Evolutionary conservation across 1,140 invertebrate genomes (phyloP).

Genomic region (Agrilus planipennis): DNA sequence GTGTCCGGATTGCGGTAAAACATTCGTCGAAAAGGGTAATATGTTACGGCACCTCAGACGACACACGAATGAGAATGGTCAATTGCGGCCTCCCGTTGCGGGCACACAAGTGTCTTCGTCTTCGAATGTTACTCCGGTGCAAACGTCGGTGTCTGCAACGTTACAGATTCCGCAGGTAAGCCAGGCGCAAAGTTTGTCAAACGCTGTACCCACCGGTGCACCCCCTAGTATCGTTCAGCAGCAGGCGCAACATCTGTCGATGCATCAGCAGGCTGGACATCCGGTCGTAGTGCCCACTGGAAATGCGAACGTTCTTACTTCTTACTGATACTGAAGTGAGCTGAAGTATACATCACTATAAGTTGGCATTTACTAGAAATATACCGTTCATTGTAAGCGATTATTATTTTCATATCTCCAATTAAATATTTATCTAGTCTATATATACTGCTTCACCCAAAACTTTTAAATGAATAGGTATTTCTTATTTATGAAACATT

Average conservation of each 20-base stretch:
- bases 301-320: slow-evolving; percentile 30
- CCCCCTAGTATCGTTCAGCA: slow-evolving; percentile 7
- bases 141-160: slow-evolving; percentile 10
- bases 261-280: slow-evolving; percentile 25
- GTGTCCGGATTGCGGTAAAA: slow-evolving; percentile 63
- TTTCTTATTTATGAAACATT: slow-evolving; percentile 1
- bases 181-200: slow-evolving; percentile 12
- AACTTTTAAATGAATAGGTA: neutral
- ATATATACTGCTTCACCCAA: no score
- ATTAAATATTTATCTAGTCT: no score
- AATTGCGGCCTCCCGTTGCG: slow-evolving; percentile 16
- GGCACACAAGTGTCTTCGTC: slow-evolving; percentile 2
- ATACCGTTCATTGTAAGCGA: neutral
- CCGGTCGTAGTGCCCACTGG: slow-evolving; percentile 29
- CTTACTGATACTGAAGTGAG: slow-evolving; percentile 19
- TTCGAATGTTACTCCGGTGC: slow-evolving; percentile 10
- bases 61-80: slow-evolving; percentile 35
- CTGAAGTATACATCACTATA: neutral
- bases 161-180: slow-evolving; percentile 23
- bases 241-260: slow-evolving; percentile 21
- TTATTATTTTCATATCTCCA: neutral
- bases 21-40: slow-evolving; percentile 66
- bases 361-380: neutral
- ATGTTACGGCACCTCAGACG: slow-evolving; percentile 49
- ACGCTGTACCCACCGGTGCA: slow-evolving; percentile 4